A percentile compares a stretch with the other conserved stretches of the same genome.
Conservation (phyloP, 2,113 vertebrate genomes). For the Lonchura striata region DNA sequence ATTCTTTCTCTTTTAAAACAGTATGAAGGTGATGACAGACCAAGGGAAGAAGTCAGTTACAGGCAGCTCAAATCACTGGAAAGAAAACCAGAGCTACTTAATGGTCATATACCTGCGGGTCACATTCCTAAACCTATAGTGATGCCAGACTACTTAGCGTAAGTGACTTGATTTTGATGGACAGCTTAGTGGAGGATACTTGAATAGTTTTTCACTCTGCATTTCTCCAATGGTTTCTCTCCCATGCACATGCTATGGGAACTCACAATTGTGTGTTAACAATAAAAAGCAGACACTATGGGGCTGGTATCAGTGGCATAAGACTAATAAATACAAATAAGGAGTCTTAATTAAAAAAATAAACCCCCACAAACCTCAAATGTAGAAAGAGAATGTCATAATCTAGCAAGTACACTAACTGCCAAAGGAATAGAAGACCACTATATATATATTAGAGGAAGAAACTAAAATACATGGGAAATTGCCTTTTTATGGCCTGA, state of each 20-base stretch:
- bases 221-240: not conserved
- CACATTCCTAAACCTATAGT: slow-evolving; percentile 93
- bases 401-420: not conserved
- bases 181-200: not conserved
- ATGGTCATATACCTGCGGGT: slow-evolving; percentile 88
- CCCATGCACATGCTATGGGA: not conserved
- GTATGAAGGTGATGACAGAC: slow-evolving; percentile 56
- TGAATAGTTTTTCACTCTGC: not conserved
- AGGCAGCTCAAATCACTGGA: slow-evolving; percentile 61
- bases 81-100: slow-evolving; percentile 82
- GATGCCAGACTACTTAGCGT: slow-evolving; percentile 94
- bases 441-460: not conserved
- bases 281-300: not conserved
- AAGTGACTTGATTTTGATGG: slow-evolving; percentile 65
- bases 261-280: not conserved
- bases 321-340: not conserved
- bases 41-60: slow-evolving; percentile 53
- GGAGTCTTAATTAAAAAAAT: not conserved
- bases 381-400: not conserved
- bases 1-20: slow-evolving; percentile 16
- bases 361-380: accelerated
- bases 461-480: not conserved
- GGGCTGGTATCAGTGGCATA: not conserved
- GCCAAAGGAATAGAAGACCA: not conserved
- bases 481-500: not conserved